phyloP scores from a whole-genome alignment of 2,113 vertebrate genomes.

The Menidia beryllina region DNA sequence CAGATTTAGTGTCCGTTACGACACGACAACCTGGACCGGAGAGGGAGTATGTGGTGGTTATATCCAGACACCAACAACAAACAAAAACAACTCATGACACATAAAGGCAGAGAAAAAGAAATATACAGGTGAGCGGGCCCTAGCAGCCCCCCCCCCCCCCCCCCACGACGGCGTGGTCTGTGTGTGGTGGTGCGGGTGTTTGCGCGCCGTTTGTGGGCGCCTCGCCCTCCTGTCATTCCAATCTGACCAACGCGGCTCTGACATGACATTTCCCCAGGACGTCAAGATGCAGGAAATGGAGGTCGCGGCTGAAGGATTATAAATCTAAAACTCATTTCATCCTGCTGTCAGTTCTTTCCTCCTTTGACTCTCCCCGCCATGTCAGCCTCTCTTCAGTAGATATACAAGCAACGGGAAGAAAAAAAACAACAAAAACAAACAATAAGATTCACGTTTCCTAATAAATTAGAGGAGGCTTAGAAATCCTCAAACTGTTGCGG shows the following conservation, averaged over 20 bases:
- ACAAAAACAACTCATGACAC: not conserved
- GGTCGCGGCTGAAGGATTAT: conserved; percentile 53
- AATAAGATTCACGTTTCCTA: not conserved
- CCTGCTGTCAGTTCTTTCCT: conserved; percentile 27
- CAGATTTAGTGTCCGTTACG: conserved; percentile 6
- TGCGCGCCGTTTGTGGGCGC: conserved; percentile 11
- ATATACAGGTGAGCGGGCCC: conserved; percentile 13
- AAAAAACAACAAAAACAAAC: conserved; percentile 18
- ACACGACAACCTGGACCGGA: not conserved
- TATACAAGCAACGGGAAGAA: not conserved
- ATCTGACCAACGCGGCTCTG: conserved; percentile 58
- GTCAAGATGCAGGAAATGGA: conserved; percentile 45
- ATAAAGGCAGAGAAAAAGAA: not conserved
- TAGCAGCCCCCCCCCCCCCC: conserved; percentile 2
- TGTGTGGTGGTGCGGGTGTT: conserved; percentile 9
- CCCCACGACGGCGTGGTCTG: not conserved
- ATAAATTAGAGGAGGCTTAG: conserved; percentile 16
- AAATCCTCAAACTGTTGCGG: conserved; percentile 45
- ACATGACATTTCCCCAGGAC: conserved; percentile 75
- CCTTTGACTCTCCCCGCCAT: conserved; percentile 23
- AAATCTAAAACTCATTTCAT: conserved; percentile 69
- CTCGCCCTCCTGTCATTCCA: conserved; percentile 55
- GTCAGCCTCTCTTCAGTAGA: conserved; percentile 31
- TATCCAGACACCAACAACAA: not conserved
- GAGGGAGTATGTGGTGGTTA: not conserved